Conservation (phyloP, 2,888 invertebrate genomes). For the Polydrusus cervinus region DNA sequence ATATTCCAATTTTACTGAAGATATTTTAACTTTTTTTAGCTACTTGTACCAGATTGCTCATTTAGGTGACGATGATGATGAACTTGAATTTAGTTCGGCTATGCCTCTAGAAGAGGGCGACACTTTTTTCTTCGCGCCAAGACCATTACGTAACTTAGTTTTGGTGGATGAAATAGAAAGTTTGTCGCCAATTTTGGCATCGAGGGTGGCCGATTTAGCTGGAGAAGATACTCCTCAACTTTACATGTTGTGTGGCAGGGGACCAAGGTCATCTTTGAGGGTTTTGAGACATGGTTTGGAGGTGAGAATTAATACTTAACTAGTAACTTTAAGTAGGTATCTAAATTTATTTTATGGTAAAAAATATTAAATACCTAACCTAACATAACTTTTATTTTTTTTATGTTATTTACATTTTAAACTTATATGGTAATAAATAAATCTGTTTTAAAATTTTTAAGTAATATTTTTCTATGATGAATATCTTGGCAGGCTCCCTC, state of each 20-base stretch:
- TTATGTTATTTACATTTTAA: too few species aligned
- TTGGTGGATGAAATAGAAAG: slow-evolving; percentile 98
- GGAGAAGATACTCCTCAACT: slow-evolving; percentile 99
- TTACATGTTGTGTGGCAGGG: slow-evolving; percentile 96
- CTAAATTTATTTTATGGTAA: too few species aligned
- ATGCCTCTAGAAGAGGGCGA: slow-evolving; percentile 99
- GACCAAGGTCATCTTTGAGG: slow-evolving; percentile 93
- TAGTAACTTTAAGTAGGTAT: too few species aligned
- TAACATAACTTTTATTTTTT: too few species aligned
- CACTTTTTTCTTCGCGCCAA: slow-evolving; percentile 98
- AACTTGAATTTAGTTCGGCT: slow-evolving; percentile 98
- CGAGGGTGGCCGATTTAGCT: slow-evolving; percentile 91
- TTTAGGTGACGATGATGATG: slow-evolving; percentile 98
- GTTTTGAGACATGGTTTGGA: slow-evolving; percentile 97
- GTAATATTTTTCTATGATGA: slow-evolving; percentile 23
- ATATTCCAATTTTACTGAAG: not conserved
- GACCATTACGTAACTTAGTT: slow-evolving; percentile 94
- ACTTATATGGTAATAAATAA: too few species aligned
- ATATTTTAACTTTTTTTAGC: slow-evolving; percentile 71
- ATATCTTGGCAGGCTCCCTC: slow-evolving; percentile 43
- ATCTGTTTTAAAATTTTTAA: too few species aligned
- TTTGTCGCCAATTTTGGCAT: slow-evolving; percentile 90
- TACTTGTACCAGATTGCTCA: slow-evolving; percentile 99
- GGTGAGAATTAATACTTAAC: slow-evolving; percentile 55
- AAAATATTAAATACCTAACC: too few species aligned